Evolutionary conservation across 2,113 vertebrate species (phyloP), one percentile per base, ranked within the genome.

Genomic region (Corythornis vintsioides): DNA sequence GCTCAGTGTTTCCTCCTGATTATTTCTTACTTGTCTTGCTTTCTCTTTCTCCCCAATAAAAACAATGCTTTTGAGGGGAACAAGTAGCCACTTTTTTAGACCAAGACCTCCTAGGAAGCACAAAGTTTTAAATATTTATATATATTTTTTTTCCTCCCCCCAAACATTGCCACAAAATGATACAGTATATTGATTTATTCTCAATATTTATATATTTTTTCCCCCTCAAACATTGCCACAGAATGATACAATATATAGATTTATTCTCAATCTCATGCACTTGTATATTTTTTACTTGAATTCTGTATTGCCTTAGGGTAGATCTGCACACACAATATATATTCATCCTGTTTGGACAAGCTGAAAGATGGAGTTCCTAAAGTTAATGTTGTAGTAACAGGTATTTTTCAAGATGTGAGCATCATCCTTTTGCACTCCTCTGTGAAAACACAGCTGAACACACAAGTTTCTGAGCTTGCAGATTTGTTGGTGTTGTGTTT

Each of bases 271-370:
- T 52, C 42, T 80, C 12, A 4, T 24, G 13, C 11, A n/a, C 20
- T 67, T 78, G 1, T 15, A 28, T 74, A 52, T 28, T 77, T 80
- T 83, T 64, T 53, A 43, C 12, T 74, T 50, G 9, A 65, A 5
- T 66, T 91, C 72, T 80, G 0, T 55, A 16, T 57, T 87, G 15
- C 15, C 14, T 48, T 50, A n/a, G 72, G 70, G 33, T 18, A 52
- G 5, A 11, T 1, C 0, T 6, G 2, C 1, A 6, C 33, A 40
- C n/a, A 31, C 9, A 55, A 57, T 83, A 26, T 2, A 0, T 38
- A 18, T 47, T 89, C 10, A 76, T 72, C 17, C 28, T 63, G 6
- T 66, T 74, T 63, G 14, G 28, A 52, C 26, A 53, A 86, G 74
- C 20, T 43, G 47, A 43, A 83, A 59, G 31, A 4, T 12, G 6